Evolutionary conservation across 2,888 invertebrate genomes (phyloP).

Genomic region (Osedax frankpressi): DNA sequence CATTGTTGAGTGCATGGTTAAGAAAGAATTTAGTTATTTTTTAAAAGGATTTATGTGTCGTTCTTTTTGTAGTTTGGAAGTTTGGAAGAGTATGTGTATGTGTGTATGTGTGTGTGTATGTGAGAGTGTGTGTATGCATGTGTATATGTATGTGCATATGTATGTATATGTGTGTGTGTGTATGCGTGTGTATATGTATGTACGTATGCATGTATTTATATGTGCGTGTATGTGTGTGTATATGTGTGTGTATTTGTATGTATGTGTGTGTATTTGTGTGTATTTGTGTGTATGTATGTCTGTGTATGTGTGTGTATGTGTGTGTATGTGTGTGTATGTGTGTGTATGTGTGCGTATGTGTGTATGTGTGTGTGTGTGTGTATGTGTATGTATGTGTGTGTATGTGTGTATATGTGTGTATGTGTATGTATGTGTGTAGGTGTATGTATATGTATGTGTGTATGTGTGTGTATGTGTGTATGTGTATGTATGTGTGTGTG

Average conservation of each 20-base stretch:
- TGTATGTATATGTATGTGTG: conserved; percentile 11
- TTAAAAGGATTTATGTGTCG: too few relatives aligned
- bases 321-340: conserved; percentile 13
- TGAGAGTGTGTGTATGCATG: neutral
- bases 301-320: conserved; percentile 13
- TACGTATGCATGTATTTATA: neutral
- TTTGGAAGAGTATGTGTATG: conserved; percentile 1
- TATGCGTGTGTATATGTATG: conserved; percentile 6
- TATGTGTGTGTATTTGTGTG: conserved; percentile 7
- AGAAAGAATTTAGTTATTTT: too few relatives aligned
- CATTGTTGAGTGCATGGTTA: too few relatives aligned
- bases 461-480: conserved; percentile 11
- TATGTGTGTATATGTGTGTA: conserved; percentile 13
- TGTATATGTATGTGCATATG: conserved; percentile 5
- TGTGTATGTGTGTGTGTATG: conserved; percentile 2
- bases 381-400: conserved; percentile 11
- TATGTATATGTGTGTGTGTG: conserved; percentile 4
- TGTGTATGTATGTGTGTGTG: conserved; percentile 14
- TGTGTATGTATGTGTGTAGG: conserved; percentile 13
- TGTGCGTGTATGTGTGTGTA: conserved; percentile 5
- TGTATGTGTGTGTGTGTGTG: conserved; percentile 14
- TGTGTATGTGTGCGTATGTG: conserved; percentile 13
- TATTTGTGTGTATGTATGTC: conserved; percentile 10
- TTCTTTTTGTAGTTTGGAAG: too few relatives aligned
- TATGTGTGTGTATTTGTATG: neutral